phyloP scores from a whole-genome alignment of 2,797 vertebrate species.

The Selene dorsalis region DNA sequence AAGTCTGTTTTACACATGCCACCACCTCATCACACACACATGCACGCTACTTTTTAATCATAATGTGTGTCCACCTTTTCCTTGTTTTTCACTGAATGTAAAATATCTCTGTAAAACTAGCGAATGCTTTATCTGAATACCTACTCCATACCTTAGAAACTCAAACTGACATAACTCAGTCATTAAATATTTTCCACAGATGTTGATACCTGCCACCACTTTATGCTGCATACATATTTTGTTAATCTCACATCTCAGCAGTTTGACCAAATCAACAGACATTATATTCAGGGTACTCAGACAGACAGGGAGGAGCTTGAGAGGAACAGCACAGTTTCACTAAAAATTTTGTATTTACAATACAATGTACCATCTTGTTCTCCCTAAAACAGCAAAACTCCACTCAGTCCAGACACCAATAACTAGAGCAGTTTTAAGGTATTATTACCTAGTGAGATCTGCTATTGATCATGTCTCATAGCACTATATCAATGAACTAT shows the following conservation, averaged over 20 bases:
- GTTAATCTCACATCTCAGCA: slow-evolving; percentile 53
- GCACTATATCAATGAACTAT: slow-evolving; percentile 26
- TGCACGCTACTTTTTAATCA: slow-evolving; percentile 52
- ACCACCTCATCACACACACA: slow-evolving; percentile 58
- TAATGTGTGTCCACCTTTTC: slow-evolving; percentile 36
- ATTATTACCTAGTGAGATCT: slow-evolving; percentile 44
- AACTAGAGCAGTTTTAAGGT: slow-evolving; percentile 38
- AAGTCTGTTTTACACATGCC: slow-evolving; percentile 60
- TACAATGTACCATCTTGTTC: slow-evolving; percentile 52
- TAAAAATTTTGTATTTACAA: slow-evolving; percentile 43
- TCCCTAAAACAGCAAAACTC: slow-evolving; percentile 26
- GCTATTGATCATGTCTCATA: slow-evolving; percentile 35
- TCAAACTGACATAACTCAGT: slow-evolving; percentile 13
- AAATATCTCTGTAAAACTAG: slow-evolving; percentile 30
- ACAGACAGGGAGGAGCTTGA: slow-evolving; percentile 60
- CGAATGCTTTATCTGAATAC: slow-evolving; percentile 32
- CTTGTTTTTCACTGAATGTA: slow-evolving; percentile 47
- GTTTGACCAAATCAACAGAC: slow-evolving; percentile 76
- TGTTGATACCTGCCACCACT: slow-evolving; percentile 27
- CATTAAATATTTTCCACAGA: slow-evolving; percentile 47
- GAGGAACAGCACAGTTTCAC: slow-evolving; percentile 40
- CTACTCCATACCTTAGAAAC: slow-evolving; percentile 37
- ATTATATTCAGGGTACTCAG: slow-evolving; percentile 69
- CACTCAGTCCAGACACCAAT: slow-evolving; percentile 21
- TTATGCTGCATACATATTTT: slow-evolving; percentile 22